Base-by-base conservation (phyloP, 1,140 invertebrate species). In the Caenorhabditis inopinata region DNA sequence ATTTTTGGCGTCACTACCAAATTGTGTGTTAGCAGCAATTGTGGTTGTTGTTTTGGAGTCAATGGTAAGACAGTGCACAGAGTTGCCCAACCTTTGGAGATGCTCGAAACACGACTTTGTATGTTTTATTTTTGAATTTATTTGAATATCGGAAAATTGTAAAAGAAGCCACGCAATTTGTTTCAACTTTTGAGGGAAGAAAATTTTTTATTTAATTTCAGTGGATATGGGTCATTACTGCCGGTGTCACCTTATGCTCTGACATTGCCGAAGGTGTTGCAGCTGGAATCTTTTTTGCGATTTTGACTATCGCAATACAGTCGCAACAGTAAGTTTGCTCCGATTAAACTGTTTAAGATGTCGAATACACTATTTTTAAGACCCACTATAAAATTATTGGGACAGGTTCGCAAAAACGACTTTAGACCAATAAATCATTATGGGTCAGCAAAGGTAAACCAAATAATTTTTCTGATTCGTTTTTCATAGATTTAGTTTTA, bases 1-100 rank as follows among this genome's bases (percentile, higher is more conserved):
- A 5, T 83, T 91, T 0, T 84, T 91, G 0, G 82, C 90, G 2
- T 88, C 91, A 18, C 82, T 92, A 12, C 85, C 91, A 9, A 90
- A 89, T 78, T 83, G 82, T 45, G 76, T 83, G 4, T 76, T 83
- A 4, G 23, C 80, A 18, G 51, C 53, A 5, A 82, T 83, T 23
- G 76, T 83, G 7, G 7, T 82, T 14, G 51, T 81, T 23, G 80
- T 75, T 32, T 32, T 81, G 1, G 4, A 38, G 23, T 62, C 80
- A 12, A 48, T 81, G 18, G 27, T 81, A 18, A 68, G 32, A 42
- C 77, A 81, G 16, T n/a, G 35, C 0, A 48, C 42, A 2, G 75
- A 77, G n/a, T 14, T 81, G 9, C 80, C 80, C 0, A 47, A 23
- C 14, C 75, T 81, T 7, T 81, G 74, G 74, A 42, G 46, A 25